Conservation (phyloP, 1,140 invertebrate species). For the Manduca sexta region DNA sequence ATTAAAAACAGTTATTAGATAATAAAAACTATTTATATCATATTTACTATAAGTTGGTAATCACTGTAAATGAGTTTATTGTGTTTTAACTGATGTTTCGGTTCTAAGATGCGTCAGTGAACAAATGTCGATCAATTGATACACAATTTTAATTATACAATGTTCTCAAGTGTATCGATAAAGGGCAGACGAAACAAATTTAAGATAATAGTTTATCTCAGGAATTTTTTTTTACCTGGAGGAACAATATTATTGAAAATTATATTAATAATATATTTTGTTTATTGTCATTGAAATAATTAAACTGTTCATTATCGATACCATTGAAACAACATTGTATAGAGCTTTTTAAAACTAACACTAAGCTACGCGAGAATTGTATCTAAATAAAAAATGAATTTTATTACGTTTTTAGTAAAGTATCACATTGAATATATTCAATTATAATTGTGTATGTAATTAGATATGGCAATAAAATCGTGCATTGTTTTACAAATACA, state of each 20-base stretch:
- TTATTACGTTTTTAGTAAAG: constrained; percentile 28
- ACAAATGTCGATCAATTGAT: constrained; percentile 45
- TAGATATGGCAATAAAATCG: constrained; percentile 65
- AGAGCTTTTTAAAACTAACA: constrained; percentile 34
- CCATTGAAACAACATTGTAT: constrained; percentile 1
- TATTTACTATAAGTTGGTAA: constrained; percentile 16
- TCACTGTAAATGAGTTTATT: constrained; percentile 28
- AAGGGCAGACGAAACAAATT: no score
- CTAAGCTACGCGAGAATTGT: constrained; percentile 16
- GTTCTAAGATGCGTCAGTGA: constrained; percentile 53
- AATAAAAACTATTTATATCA: constrained; percentile 41
- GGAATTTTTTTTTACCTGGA: no score
- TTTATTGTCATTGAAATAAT: no score
- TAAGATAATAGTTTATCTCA: no score
- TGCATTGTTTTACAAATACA: constrained; percentile 43
- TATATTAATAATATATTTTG: no score
- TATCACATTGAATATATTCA: constrained; percentile 43
- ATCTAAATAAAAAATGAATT: constrained; percentile 5
- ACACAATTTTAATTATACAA: constrained; percentile 59
- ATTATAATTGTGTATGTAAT: constrained; percentile 69
- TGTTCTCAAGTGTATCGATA: no score
- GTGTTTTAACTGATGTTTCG: constrained; percentile 36
- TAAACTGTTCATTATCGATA: no score
- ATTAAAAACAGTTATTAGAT: constrained; percentile 33
- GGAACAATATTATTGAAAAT: no score